Evolutionary conservation across 2,113 vertebrate genomes (phyloP), one percentile per base, ranked within the genome.

Genomic region (Serilophus lunatus): DNA sequence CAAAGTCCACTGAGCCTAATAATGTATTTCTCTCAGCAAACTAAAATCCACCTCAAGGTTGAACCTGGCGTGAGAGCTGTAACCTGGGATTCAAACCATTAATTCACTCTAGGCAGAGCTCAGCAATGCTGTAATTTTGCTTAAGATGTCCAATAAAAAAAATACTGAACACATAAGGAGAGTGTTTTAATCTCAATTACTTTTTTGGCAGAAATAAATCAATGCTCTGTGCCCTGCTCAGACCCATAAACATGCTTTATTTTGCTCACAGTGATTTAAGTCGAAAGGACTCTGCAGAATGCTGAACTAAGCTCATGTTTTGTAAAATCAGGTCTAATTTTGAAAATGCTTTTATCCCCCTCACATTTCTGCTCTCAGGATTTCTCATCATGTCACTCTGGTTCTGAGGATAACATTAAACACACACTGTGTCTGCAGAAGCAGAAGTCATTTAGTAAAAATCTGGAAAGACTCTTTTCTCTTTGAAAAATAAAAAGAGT

Each of bases 141-240:
- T 93, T 77, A 92, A 94, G 56, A 61, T 71, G 53, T 63, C 88
- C 88, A 90, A 86, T 94, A 91, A 95, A 92, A 93, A 87, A 85
- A 71, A 42, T 77, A 93, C 56, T 64, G 92, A 95, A 75, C 68
- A 83, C 59, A 94, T 70, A 85, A 86, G 66, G 75, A 91, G 63
- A 92, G 60, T 49, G 64, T 60, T 96, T 88, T 94, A 95, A 90
- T 96, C 92, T 93, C 90, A 96, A 78, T 88, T 90, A 92, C 82
- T 78, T 92, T 83, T 86, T 82, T 74, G 63, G 44, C 66, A 86
- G 88, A 76, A 86, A 95, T 70, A 83, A 95, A 97, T 93, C 90
- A 93, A 86, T 95, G 71, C 44, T 59, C 72, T 66, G 60, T 90
- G 82, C 74, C 82, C 72, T 81, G 94, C 80, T 75, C 72, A 82